Evolutionary conservation across 1,140 invertebrate species (phyloP), one percentile per base, ranked within the genome.

Genomic region (Eupeodes corollae): DNA sequence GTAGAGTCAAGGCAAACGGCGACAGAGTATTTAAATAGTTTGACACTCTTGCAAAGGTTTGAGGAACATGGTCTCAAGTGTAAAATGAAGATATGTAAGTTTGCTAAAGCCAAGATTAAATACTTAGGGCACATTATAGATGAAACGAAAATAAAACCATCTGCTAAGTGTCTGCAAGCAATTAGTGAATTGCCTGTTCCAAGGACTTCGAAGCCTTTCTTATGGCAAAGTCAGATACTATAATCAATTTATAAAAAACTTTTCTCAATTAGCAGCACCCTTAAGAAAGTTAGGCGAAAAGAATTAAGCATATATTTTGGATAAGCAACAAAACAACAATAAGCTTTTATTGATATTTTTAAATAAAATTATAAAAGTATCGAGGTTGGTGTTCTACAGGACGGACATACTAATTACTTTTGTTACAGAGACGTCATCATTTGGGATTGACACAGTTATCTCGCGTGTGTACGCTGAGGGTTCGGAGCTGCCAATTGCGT

Each of bases 151-250:
- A 26, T 26, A 26, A 26, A 8, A 26, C 21, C 21, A 26, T 26
- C 21, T 26, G 21, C 3, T 26, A 26, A 8, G 8, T 8, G 21
- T 26, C 8, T 26, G 21, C 21, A 8, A 26, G 21, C 21, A 26
- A 26, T 26, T 26, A 16, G 46, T 1, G 50, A 69, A 0, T 58
- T 69, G 6, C 56, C 59, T 12, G 9, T 12, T 2, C 43, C 43
- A 49, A 52, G 45, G 26, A 57, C 69, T 45, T 43, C 6, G 50
- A 58, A 34, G 43, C 55, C 9, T 70, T 67, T 50, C 18, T 68
- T 8, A n/a, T n/a, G 70, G 67, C 0, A 47, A 70, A 16, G 40
- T 72, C 1, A 70, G 69, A 43, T 70, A 62, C 54, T 73, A 72
- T 52, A 52, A 50, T 10, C 56, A 50, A 47, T 72, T 70, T 50